Conservation (phyloP, 2,113 vertebrate species). For the Shinisaurus crocodilurus region DNA sequence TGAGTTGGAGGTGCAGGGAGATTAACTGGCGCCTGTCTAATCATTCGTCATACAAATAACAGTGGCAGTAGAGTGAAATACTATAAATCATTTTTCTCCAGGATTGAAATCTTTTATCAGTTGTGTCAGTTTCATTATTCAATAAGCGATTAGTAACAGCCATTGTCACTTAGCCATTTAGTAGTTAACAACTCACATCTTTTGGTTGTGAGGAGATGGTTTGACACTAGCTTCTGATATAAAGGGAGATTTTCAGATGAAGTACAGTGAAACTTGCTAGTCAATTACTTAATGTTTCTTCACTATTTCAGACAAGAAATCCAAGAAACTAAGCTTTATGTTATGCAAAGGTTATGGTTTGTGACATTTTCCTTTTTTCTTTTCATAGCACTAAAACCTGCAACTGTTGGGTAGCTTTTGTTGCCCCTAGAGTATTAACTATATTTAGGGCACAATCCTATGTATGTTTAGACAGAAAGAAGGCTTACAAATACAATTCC, state of each 20-base stretch:
- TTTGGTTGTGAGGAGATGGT: not conserved
- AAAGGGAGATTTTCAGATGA: not conserved
- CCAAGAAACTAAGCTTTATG: not conserved
- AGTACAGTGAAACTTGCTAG: not conserved
- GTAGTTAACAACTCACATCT: slow-evolving; percentile 31
- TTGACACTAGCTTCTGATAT: not conserved
- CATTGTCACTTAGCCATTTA: slow-evolving; percentile 83
- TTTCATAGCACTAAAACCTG: not conserved
- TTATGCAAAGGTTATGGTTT: not conserved
- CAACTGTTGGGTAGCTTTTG: slow-evolving; percentile 12
- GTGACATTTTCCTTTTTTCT: slow-evolving; percentile 11
- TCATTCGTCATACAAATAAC: slow-evolving; percentile 87
- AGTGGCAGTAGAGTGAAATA: slow-evolving; percentile 86
- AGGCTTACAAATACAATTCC: too few relatives aligned
- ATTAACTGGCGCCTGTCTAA: slow-evolving; percentile 72
- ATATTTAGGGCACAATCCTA: too few relatives aligned
- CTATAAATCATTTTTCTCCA: slow-evolving; percentile 86
- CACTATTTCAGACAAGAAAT: not conserved
- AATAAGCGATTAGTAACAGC: slow-evolving; percentile 88
- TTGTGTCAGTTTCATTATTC: slow-evolving; percentile 95
- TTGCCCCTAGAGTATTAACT: not conserved
- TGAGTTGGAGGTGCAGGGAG: slow-evolving; percentile 58
- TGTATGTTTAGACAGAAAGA: too few relatives aligned
- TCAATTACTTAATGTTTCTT: slow-evolving; percentile 3
- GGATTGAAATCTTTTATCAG: slow-evolving; percentile 96